Percentiles rank a stretch among this genome's conserved stretches.
These are phyloP conservation scores for Alligator mississippiensis DNA, from an alignment of 2,113 vertebrate genomes.

Conservation along the genomic window DNA sequence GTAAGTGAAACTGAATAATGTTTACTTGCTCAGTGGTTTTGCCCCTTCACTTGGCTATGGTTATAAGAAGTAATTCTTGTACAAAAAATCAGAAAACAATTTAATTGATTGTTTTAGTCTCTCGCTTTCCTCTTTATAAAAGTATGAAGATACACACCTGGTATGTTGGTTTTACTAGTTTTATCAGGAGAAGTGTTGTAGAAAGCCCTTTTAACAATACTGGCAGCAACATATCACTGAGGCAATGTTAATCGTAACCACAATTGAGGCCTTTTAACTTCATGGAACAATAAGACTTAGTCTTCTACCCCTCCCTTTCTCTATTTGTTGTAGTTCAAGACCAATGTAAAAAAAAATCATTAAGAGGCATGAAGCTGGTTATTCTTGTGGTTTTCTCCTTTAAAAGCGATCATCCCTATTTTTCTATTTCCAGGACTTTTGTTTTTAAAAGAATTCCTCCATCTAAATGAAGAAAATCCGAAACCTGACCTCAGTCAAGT, in stretches of 20 bases:
- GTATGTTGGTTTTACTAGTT: fast-evolving
- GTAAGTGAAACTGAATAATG: neutral
- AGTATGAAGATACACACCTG: neutral
- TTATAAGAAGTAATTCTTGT: neutral
- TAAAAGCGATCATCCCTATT: neutral
- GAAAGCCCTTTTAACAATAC: neutral
- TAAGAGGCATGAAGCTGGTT: neutral
- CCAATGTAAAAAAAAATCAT: neutral
- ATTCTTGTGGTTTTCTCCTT: neutral
- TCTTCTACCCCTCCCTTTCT: too few relatives aligned
- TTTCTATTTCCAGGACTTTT: neutral
- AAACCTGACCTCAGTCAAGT: neutral
- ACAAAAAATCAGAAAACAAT: neutral
- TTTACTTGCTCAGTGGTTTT: neutral
- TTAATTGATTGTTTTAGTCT: neutral
- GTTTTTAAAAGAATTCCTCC: neutral
- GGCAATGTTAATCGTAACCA: neutral
- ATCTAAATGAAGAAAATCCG: neutral
- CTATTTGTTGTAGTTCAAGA: neutral
- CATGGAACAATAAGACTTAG: neutral
- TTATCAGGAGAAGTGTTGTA: neutral
- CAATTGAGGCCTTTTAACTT: neutral
- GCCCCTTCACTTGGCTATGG: fast-evolving
- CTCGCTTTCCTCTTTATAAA: neutral
- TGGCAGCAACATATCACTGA: neutral